Evolutionary conservation across 1,140 invertebrate genomes (phyloP).

Genomic region (Carcinoscorpius rotundicauda): DNA sequence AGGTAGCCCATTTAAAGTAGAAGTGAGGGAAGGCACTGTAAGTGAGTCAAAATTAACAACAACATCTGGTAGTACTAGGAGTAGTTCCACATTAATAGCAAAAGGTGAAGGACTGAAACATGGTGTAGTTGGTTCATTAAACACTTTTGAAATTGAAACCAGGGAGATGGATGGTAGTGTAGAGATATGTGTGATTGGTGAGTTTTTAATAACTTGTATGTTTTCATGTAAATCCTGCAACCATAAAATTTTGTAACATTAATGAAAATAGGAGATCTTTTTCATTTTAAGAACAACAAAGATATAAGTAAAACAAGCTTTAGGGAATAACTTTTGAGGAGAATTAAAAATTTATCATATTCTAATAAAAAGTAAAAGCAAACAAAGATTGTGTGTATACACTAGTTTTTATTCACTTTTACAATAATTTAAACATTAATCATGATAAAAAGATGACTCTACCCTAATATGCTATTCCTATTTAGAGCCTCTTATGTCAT

Average conservation of each 20-base stretch:
- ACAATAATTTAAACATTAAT: too few species aligned
- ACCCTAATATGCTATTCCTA: too few species aligned
- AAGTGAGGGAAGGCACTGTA: slow-evolving; percentile 33
- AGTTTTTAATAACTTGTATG: not conserved
- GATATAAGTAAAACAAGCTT: too few species aligned
- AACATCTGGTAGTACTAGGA: not conserved
- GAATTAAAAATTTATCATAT: too few species aligned
- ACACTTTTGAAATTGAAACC: slow-evolving; percentile 47
- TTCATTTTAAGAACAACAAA: slow-evolving; percentile 1
- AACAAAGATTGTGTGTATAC: too few species aligned
- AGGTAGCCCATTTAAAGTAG: slow-evolving; percentile 77
- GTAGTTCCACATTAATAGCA: slow-evolving; percentile 29
- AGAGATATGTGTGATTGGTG: slow-evolving; percentile 36
- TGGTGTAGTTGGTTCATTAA: slow-evolving; percentile 43
- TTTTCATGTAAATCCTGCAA: too few species aligned
- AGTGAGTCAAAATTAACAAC: slow-evolving; percentile 11
- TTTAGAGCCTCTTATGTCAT: not conserved
- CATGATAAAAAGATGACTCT: too few species aligned
- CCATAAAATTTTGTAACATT: too few species aligned
- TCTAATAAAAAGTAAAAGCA: too few species aligned
- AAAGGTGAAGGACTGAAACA: slow-evolving; percentile 41
- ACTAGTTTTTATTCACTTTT: too few species aligned
- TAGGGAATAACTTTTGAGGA: too few species aligned
- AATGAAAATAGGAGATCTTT: not conserved
- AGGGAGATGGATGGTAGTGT: slow-evolving; percentile 35